Conservation (phyloP, 2,888 invertebrate species). For the Oxyscelio sp. region DNA sequence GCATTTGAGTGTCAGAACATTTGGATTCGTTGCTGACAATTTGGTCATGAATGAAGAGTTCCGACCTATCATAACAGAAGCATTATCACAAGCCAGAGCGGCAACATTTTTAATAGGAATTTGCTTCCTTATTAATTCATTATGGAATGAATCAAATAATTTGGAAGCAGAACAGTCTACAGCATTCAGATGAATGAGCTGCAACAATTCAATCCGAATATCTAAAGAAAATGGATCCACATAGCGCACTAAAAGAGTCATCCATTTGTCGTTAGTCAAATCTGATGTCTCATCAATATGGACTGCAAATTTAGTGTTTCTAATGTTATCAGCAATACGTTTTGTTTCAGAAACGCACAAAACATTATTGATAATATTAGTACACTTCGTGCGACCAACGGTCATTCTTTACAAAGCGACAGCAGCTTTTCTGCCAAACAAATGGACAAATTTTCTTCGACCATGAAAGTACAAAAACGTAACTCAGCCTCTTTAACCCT, state of each 20-base stretch:
- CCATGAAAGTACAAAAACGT: neutral
- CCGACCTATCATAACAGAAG: slow-evolving; percentile 5
- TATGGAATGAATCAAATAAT: slow-evolving; percentile 42
- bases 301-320: slow-evolving; percentile 24
- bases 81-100: slow-evolving; percentile 39
- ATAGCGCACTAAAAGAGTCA: slow-evolving; percentile 15
- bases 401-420: slow-evolving; percentile 5
- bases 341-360: neutral
- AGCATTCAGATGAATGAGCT: slow-evolving; percentile 16
- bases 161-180: slow-evolving; percentile 16
- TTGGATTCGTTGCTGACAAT: neutral
- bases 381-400: slow-evolving; percentile 21
- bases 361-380: slow-evolving; percentile 24
- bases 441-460: slow-evolving; percentile 16
- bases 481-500: slow-evolving; percentile 6
- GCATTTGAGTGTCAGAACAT: neutral
- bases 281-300: slow-evolving; percentile 22
- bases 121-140: slow-evolving; percentile 4
- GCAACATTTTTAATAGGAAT: slow-evolving; percentile 27
- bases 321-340: slow-evolving; percentile 3
- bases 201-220: slow-evolving; percentile 18
- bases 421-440: neutral
- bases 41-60: slow-evolving; percentile 56
- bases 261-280: slow-evolving; percentile 30
- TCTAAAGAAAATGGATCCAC: slow-evolving; percentile 14